Evolutionary conservation across 2,888 invertebrate species (phyloP), one percentile per base, ranked within the genome.

Genomic region (Andrena hattorfiana): DNA sequence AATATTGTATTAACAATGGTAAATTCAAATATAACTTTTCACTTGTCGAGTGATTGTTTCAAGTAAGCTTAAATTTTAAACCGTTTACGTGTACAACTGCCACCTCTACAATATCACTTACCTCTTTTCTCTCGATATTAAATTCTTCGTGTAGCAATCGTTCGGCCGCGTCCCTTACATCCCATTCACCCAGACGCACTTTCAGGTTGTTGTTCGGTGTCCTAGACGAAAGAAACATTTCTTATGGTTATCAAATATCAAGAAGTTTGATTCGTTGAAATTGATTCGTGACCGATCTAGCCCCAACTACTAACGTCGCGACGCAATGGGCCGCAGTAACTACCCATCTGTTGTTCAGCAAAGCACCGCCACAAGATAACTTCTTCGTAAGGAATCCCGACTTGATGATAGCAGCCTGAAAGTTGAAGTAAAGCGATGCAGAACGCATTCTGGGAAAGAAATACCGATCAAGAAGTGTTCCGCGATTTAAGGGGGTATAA

Each of bases 311-410:
- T 97, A 94, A 98, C 98, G 97, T 98, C 86, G 98, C 98, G 69
- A 98, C 98, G 94, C 98, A 98, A 94, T 98, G 98, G 2, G 98
- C 98, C 0, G 98, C 98, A 0, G 98, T 98, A 1, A 98, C 97
- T 8, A 98, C 97, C 98, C 98, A 98, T 94, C 98, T 95, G 88
- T 98, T 97, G 73, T 97, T 98, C 66, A 98, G 95, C 51, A 98
- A 94, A 0, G 98, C 98, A 0, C 98, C 98, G 0, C 98, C 98
- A 92, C 98, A 98, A 2, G 98, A 98, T 10, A 98, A 95, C 93
- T 98, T 98, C 94, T 98, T 97, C 87, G 97, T 97, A 23, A 98
- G 95, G 92, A 98, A 98, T 35, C 98, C 98, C 7, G 98, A 97
- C 94, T 98, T 98, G 90, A 98, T 98, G 28, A 98, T 95, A 0